phyloP scores from a whole-genome alignment of 2,888 invertebrate species.

The Lysandra coridon region DNA sequence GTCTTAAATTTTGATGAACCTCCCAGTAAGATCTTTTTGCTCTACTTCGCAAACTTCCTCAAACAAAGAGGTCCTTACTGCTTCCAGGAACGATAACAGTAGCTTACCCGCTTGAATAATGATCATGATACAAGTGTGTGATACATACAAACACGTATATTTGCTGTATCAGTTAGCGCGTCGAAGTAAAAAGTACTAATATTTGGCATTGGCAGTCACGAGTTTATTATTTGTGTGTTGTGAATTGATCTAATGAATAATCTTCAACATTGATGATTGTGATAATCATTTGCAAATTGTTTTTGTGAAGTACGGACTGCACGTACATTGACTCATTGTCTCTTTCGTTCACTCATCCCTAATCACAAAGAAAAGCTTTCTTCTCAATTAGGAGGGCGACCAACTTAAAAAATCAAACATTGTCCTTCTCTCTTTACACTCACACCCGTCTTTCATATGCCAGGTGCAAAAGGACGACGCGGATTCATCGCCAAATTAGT shows the following conservation, averaged over 20 bases:
- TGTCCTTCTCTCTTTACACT: too few species aligned
- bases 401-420: too few species aligned
- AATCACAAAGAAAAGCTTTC: too few species aligned
- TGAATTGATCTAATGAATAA: constrained; percentile 13
- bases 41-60: background rate
- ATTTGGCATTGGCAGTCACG: constrained; percentile 5
- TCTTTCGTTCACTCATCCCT: background rate
- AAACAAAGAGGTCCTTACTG: background rate
- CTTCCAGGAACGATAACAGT: background rate
- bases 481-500: too few species aligned
- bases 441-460: too few species aligned
- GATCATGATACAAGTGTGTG: constrained; percentile 15
- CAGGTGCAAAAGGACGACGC: too few species aligned
- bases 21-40: background rate
- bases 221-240: constrained; percentile 2
- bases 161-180: background rate
- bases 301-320: background rate
- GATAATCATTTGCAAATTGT: background rate
- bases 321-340: background rate
- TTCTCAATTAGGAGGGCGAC: too few species aligned
- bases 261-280: constrained; percentile 16
- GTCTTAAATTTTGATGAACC: background rate
- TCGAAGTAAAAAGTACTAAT: background rate
- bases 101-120: constrained; percentile 9
- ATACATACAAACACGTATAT: constrained; percentile 8